A percentile compares a stretch with the other conserved stretches of the same genome.
Evolutionary conservation across 2,797 vertebrate species (phyloP).

Genomic region (Morelia viridis): DNA sequence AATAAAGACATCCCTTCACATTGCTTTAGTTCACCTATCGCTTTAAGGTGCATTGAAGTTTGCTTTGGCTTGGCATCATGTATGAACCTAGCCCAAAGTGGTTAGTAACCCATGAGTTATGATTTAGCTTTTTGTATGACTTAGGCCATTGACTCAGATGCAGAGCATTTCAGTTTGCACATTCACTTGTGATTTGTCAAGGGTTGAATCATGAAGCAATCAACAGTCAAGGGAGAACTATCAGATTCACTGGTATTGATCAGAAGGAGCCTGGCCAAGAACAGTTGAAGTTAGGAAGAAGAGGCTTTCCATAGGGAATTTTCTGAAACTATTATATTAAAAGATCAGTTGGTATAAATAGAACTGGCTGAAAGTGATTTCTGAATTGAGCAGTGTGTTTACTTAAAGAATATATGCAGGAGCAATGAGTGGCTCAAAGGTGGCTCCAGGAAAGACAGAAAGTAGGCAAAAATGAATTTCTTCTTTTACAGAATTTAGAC

Average conservation of each 20-base stretch:
- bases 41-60: neutral
- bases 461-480: neutral
- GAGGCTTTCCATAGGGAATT: neutral
- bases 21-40: neutral
- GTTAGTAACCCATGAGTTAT: neutral
- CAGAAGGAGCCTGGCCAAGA: neutral
- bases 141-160: neutral
- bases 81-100: neutral
- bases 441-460: neutral
- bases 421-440: neutral
- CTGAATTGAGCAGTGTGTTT: constrained; percentile 3
- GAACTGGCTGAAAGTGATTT: neutral
- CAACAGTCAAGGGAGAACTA: neutral
- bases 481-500: neutral
- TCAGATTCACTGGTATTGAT: neutral
- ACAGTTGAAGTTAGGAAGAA: neutral
- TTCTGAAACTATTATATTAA: neutral
- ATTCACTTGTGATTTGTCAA: neutral
- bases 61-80: neutral
- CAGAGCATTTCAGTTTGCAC: neutral
- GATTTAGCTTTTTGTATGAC: neutral
- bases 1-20: neutral
- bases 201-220: neutral
- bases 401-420: neutral
- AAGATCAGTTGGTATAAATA: neutral